Evolutionary conservation across 2,888 invertebrate genomes (phyloP), one percentile per base, ranked within the genome.

Genomic region (Dynastes grantii): DNA sequence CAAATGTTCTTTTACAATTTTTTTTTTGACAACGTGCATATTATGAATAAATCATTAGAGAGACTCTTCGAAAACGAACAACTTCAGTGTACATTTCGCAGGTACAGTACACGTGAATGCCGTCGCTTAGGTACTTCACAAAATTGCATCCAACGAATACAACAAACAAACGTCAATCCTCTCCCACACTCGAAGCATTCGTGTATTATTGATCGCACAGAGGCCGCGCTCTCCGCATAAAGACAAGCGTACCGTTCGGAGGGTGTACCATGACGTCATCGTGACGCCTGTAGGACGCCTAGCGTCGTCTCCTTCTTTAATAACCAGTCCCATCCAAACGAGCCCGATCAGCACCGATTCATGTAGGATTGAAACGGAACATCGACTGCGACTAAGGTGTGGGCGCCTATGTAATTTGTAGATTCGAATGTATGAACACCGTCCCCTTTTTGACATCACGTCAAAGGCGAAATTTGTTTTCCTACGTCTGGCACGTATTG

Each of bases 231-330:
- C 37, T 37, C 32, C 6, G 32, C 9, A n/a, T 64, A 37, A 8
- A 45, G 1, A 45, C 45, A 8, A 32, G 37, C 64, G 64, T 64
- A 45, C 45, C 45, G 45, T 11, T 45, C 29, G 40, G 67, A 45
- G 45, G 67, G 67, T 67, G 67, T 67, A 67, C 16, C 67, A 67
- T 67, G 67, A 67, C 67, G 67, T 67, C 67, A 45, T 67, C 8
- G 67, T 67, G 67, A 67, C 67, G 67, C 67, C 45, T n/a, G n/a
- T 16, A 45, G 67, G 45, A 67, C 16, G 45, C 45, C 16, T 40
- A 29, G 32, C 32, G 64, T 53, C 16, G 22, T 11, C 8, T 11
- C 11, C 9, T 67, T 67, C 16, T 40, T 29, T 45, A 45, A 61
- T 53, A 53, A 45, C 45, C 45, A 9, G 8, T 22, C 45, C 45